phyloP scores from a whole-genome alignment of 2,888 invertebrate genomes.

The Xylota segnis region DNA sequence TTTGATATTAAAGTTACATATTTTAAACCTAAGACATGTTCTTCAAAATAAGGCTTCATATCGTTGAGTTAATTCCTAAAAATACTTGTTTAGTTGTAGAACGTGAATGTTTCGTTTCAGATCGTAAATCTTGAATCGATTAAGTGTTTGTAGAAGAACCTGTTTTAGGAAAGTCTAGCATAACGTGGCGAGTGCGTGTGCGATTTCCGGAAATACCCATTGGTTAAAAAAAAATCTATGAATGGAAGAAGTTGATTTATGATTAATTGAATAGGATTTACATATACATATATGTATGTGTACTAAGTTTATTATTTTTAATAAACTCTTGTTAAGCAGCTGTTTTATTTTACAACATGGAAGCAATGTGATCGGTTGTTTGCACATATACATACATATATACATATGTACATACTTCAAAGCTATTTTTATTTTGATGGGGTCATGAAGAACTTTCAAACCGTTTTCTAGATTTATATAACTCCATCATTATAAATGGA shows the following conservation, averaged over 20 bases:
- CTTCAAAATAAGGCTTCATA: background rate
- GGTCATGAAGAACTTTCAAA: too few species aligned
- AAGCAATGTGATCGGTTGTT: too few species aligned
- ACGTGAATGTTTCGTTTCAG: slow-evolving; percentile 4
- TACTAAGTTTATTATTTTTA: background rate
- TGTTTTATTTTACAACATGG: too few species aligned
- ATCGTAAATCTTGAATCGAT: slow-evolving; percentile 5
- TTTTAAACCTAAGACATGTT: slow-evolving; percentile 14
- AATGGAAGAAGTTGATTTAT: slow-evolving; percentile 21
- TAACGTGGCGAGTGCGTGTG: slow-evolving; percentile 1
- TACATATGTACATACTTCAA: too few species aligned
- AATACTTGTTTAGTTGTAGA: slow-evolving; percentile 32
- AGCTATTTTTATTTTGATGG: too few species aligned
- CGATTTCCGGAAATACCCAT: slow-evolving; percentile 15
- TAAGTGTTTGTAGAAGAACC: slow-evolving; percentile 2
- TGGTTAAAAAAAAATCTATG: background rate
- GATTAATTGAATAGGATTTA: background rate
- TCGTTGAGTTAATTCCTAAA: slow-evolving; percentile 49
- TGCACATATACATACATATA: too few species aligned
- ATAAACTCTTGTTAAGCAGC: too few species aligned
- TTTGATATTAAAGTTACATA: slow-evolving; percentile 7
- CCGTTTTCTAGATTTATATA: too few species aligned
- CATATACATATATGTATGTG: background rate
- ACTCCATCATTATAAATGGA: too few species aligned
- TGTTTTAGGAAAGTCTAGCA: slow-evolving; percentile 12